Evolutionary conservation across 2,113 vertebrate genomes (phyloP).

Genomic region (Erpornis zantholeuca): DNA sequence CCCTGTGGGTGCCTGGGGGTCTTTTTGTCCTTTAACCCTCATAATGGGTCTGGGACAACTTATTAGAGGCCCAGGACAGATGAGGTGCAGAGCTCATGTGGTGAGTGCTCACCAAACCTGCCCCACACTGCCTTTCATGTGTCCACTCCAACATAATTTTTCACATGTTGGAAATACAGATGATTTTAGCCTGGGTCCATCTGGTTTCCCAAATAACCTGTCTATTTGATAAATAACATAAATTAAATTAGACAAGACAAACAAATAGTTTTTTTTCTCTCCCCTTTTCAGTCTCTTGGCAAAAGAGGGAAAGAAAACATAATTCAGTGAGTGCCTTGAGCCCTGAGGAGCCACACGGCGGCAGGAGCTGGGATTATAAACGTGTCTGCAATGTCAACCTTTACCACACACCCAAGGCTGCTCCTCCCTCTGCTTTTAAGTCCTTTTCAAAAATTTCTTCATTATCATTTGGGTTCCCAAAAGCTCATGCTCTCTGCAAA

Average conservation of each 20-base stretch:
- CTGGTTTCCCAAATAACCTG: constrained; percentile 86
- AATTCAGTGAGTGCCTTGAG: constrained; percentile 53
- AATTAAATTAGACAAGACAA: constrained; percentile 86
- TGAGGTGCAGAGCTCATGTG: neutral
- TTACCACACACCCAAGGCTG: neutral
- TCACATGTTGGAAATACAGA: constrained; percentile 77
- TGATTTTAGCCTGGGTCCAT: constrained; percentile 83
- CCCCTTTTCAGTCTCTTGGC: constrained; percentile 40
- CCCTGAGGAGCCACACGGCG: neutral
- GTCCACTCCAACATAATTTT: constrained; percentile 72
- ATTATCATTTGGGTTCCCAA: neutral
- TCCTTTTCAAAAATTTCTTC: neutral
- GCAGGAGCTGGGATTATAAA: constrained; percentile 27
- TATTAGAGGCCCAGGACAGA: neutral
- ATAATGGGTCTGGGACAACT: neutral
- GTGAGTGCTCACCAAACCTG: neutral
- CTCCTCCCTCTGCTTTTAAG: neutral
- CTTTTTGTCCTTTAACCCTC: constrained; percentile 47
- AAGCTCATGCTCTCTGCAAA: neutral
- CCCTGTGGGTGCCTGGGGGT: neutral
- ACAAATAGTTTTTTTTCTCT: constrained; percentile 70
- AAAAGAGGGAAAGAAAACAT: constrained; percentile 50
- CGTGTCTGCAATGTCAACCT: constrained; percentile 67
- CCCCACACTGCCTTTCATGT: neutral
- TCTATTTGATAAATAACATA: constrained; percentile 86